phyloP scores from a whole-genome alignment of 2,797 vertebrate species.

The Sparus aurata region DNA sequence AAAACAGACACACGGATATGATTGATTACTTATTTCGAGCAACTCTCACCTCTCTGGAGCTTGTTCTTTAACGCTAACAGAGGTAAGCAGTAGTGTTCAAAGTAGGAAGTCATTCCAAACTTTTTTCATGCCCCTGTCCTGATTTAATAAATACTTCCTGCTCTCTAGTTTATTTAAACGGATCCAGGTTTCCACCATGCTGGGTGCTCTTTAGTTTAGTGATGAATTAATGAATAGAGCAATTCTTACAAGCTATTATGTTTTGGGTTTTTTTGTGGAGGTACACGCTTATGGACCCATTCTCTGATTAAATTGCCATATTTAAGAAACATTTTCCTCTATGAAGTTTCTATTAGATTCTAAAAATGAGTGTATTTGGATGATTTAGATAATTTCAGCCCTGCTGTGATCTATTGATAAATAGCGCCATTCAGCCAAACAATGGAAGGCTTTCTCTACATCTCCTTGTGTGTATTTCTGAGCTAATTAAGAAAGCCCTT shows the following conservation, averaged over 20 bases:
- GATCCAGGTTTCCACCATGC: neutral
- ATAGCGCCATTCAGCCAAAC: slow-evolving; percentile 54
- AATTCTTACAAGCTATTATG: neutral
- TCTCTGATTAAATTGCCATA: slow-evolving; percentile 32
- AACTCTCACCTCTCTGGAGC: neutral
- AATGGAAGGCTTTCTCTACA: slow-evolving; percentile 57
- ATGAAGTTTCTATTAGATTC: slow-evolving; percentile 10
- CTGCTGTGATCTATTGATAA: slow-evolving; percentile 45
- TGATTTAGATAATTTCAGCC: slow-evolving; percentile 49
- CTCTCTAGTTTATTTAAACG: neutral
- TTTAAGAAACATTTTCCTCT: slow-evolving; percentile 17
- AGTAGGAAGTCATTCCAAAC: slow-evolving; percentile 20
- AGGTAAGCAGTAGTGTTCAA: slow-evolving; percentile 1
- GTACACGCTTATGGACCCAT: neutral
- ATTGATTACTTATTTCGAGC: neutral
- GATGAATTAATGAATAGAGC: slow-evolving; percentile 1
- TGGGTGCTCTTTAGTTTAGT: slow-evolving; percentile 1
- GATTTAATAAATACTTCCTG: neutral
- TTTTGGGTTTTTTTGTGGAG: neutral
- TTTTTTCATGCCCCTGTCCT: neutral
- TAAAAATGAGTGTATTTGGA: slow-evolving; percentile 20
- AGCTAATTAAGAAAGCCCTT: slow-evolving; percentile 86
- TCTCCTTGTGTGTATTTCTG: slow-evolving; percentile 68
- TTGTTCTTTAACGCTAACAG: neutral
- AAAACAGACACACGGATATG: neutral